Conservation (phyloP, 2,888 invertebrate genomes). For the Dicycla oo region DNA sequence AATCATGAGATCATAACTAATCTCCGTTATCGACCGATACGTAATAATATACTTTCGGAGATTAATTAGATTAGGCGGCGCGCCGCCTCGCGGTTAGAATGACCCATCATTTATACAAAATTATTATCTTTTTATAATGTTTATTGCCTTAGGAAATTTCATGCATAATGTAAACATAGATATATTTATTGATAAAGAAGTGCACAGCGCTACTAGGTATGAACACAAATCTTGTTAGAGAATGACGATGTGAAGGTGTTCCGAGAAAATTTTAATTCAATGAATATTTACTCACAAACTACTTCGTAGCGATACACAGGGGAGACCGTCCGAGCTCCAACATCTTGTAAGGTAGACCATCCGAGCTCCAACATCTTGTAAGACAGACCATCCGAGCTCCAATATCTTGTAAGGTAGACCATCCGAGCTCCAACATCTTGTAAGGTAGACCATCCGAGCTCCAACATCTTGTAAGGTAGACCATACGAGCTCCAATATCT, state of each 20-base stretch:
- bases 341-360: slow-evolving; percentile 14
- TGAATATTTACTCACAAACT: slow-evolving; percentile 18
- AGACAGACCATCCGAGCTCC: background rate
- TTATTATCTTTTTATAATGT: slow-evolving; percentile 58
- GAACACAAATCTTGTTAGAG: slow-evolving; percentile 13
- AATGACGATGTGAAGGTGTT: background rate
- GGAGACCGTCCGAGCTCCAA: background rate
- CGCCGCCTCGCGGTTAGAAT: slow-evolving; percentile 21
- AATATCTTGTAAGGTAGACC: slow-evolving; percentile 14
- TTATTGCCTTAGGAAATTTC: slow-evolving; percentile 38
- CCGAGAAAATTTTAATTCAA: slow-evolving; percentile 13
- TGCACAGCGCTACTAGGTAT: background rate
- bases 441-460: background rate
- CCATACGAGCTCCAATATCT: no score
- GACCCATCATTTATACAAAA: slow-evolving; percentile 58
- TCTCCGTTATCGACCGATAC: no score
- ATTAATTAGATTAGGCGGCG: no score
- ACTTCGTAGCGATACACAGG: background rate
- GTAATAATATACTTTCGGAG: no score
- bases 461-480: slow-evolving; percentile 18
- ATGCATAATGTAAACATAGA: slow-evolving; percentile 45
- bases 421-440: slow-evolving; percentile 7
- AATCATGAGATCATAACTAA: no score
- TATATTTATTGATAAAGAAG: slow-evolving; percentile 32
- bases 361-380: slow-evolving; percentile 9